phyloP scores from a whole-genome alignment of 2,888 invertebrate genomes.

The Caenorhabditis virilis region DNA sequence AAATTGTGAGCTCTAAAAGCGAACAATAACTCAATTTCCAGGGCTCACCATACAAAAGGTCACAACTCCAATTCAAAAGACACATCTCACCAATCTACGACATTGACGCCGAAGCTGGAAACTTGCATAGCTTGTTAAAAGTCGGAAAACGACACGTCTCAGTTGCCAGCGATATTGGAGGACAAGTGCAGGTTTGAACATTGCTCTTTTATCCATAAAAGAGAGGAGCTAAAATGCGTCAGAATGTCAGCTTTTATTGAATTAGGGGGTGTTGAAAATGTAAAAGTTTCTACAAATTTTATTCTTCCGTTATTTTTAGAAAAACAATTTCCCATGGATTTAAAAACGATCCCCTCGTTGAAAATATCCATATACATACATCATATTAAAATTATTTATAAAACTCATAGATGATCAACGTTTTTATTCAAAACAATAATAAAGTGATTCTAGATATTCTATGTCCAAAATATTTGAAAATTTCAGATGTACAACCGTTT shows the following conservation, averaged over 20 bases:
- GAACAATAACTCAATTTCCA: too few species aligned
- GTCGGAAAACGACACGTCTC: slow-evolving; percentile 45
- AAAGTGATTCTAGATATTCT: not conserved
- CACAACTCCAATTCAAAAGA: slow-evolving; percentile 28
- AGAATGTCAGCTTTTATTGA: not conserved
- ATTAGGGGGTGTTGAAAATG: not conserved
- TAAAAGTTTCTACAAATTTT: not conserved
- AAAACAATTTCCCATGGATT: not conserved
- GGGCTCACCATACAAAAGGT: too few species aligned
- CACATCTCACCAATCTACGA: slow-evolving; percentile 49
- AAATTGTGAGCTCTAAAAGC: too few species aligned
- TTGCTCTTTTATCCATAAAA: not conserved
- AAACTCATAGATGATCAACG: not conserved
- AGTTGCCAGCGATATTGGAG: slow-evolving; percentile 40
- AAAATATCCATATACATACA: too few species aligned
- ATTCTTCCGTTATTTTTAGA: not conserved
- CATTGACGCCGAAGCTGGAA: slow-evolving; percentile 44
- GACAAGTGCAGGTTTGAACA: slow-evolving; percentile 35
- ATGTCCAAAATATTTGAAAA: not conserved
- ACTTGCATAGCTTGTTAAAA: slow-evolving; percentile 40
- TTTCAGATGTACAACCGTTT: slow-evolving; percentile 47
- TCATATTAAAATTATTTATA: not conserved
- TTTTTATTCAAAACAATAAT: not conserved
- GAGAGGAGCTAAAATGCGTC: not conserved
- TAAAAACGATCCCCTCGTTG: too few species aligned